Conservation (phyloP, 2,113 vertebrate genomes). For the Bostrychus sinensis region DNA sequence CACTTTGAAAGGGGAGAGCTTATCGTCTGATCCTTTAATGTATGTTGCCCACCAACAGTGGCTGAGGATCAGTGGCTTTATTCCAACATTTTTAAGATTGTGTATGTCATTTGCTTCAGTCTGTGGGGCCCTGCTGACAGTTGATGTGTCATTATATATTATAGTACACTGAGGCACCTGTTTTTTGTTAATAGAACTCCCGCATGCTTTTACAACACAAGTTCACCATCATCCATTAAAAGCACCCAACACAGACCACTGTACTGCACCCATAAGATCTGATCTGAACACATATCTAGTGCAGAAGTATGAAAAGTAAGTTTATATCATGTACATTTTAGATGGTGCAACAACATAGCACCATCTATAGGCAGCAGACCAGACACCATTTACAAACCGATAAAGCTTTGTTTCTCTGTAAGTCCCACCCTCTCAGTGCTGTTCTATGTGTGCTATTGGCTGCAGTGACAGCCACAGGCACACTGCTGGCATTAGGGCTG, state of each 20-base stretch:
- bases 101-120: neutral
- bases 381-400: conserved; percentile 36
- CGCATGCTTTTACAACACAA: neutral
- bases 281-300: neutral
- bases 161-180: conserved; percentile 4
- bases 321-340: neutral
- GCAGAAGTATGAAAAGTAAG: no score
- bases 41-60: neutral
- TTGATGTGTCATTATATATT: neutral
- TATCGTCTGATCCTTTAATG: conserved; percentile 7
- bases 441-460: conserved; percentile 25
- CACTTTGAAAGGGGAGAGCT: neutral
- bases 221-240: neutral
- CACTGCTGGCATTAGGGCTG: conserved; percentile 5
- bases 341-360: neutral
- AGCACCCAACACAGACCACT: neutral
- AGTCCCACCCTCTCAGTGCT: conserved; percentile 8
- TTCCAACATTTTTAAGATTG: conserved; percentile 10
- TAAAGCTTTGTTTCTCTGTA: neutral
- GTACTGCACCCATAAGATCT: neutral
- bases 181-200: no score
- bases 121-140: neutral
- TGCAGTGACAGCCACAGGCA: neutral
- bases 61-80: conserved; percentile 4
- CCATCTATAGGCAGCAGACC: conserved; percentile 32